Conservation (phyloP, 2,113 vertebrate species). For the Oncorhynchus kisutch region DNA sequence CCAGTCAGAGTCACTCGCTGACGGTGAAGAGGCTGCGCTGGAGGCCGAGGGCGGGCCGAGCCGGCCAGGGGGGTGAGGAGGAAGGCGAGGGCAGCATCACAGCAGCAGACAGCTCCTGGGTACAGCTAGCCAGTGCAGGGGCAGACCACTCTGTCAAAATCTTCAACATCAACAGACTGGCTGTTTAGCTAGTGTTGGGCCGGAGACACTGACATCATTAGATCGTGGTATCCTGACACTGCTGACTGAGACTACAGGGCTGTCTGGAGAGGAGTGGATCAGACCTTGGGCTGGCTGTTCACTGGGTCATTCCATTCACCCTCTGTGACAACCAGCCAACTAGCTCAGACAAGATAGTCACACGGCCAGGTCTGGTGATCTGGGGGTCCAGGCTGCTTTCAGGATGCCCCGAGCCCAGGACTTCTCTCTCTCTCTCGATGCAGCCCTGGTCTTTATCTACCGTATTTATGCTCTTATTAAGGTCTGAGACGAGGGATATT, state of each 20-base stretch:
- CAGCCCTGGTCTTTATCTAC: too few relatives aligned
- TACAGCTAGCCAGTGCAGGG: constrained; percentile 90
- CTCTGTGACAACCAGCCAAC: background rate
- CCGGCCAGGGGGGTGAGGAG: constrained; percentile 59
- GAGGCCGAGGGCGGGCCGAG: constrained; percentile 78
- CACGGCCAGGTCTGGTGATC: background rate
- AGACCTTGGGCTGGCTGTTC: background rate
- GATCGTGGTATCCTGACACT: too few relatives aligned
- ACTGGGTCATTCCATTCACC: background rate
- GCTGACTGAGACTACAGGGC: background rate
- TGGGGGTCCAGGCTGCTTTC: too few relatives aligned
- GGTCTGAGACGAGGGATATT: too few relatives aligned
- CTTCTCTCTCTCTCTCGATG: too few relatives aligned
- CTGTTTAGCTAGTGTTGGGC: constrained; percentile 62
- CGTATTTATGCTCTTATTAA: too few relatives aligned
- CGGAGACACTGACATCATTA: too few relatives aligned
- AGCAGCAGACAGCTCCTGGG: constrained; percentile 72
- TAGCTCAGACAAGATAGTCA: background rate
- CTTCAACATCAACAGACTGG: constrained; percentile 79
- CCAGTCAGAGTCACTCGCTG: constrained; percentile 89
- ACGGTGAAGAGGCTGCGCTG: constrained; percentile 87
- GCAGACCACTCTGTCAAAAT: constrained; percentile 91
- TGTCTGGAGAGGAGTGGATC: background rate
- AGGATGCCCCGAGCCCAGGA: too few relatives aligned
- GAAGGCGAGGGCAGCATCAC: constrained; percentile 27